Base-by-base conservation (phyloP, 1,140 invertebrate species). In the Pomacea maculata region DNA sequence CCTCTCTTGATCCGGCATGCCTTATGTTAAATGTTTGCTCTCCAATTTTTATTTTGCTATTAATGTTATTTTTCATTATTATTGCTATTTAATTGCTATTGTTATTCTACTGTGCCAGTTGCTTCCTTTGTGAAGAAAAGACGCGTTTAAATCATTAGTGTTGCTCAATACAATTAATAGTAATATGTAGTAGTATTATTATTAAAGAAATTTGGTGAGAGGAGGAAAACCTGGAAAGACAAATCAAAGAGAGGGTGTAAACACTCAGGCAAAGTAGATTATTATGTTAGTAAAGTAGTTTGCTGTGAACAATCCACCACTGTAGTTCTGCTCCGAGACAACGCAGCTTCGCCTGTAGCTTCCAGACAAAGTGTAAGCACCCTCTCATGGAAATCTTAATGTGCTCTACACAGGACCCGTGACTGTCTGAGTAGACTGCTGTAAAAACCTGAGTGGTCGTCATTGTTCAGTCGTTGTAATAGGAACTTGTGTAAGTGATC, bases 1-100 rank as follows among this genome's bases (percentile, higher is more conserved):
- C 34, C 75, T 77, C 61, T 77, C 63, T 64, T 64, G 61, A 19
- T 77, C 75, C 64, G 1, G 15, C 63, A 45, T 77, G 15, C 34
- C 8, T 34, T 34, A 5, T 6, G 19, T 21, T 34, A n/a, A 15
- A 29, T 63, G 10, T 34, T 34, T 63, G 12, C 34, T 61, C 29
- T 15, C 54, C 45, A 15, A 29, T 34, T 8, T 77, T 61, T 64
- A n/a, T 29, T 21, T 63, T 25, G 25, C 75, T 77, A 25, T 34
- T 17, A 34, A 21, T 67, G 0, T 19, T 9, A 29, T 29, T 70
- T n/a, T 68, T 64, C 21, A 17, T 68, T 25, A 52, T n/a, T 68
- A 34, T 67, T 7, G 19, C 34, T 52, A 4, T 52, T 1, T 52
- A 4, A 52, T 54, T 34, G 0, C 52, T 54, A 52, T n/a, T 78